Evolutionary conservation across 2,797 vertebrate genomes (phyloP).

Genomic region (Hemitrygon akajei): DNA sequence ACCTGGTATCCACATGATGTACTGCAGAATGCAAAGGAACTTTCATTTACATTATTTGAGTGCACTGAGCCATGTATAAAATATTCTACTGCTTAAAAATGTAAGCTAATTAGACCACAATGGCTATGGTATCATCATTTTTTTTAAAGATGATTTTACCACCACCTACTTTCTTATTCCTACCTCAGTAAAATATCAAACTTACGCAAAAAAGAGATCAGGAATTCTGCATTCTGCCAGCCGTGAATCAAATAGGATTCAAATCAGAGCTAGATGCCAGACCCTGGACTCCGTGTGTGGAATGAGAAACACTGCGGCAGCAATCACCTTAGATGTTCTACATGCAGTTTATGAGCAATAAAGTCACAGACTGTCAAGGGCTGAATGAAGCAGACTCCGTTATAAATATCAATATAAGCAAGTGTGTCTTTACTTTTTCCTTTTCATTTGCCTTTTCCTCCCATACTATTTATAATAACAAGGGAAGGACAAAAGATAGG

Average conservation of each 20-base stretch:
- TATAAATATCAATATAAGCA: background rate
- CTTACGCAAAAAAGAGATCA: background rate
- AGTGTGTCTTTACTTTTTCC: background rate
- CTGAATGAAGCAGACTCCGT: background rate
- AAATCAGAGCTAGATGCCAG: background rate
- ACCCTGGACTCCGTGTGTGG: background rate
- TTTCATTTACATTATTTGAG: background rate
- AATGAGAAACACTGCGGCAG: conserved; percentile 1
- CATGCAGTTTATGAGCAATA: background rate
- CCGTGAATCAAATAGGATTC: conserved; percentile 2
- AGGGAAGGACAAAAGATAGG: too few relatives aligned
- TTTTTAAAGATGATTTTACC: background rate
- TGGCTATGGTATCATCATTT: background rate
- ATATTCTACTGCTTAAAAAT: background rate
- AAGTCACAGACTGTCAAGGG: background rate
- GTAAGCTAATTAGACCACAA: background rate
- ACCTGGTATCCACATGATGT: conserved; percentile 8
- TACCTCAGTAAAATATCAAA: too few relatives aligned
- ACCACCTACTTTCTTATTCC: too few relatives aligned
- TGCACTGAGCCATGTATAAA: background rate
- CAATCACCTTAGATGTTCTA: background rate
- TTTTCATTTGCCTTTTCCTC: background rate
- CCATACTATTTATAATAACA: background rate
- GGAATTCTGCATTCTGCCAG: background rate
- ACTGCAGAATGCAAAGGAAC: background rate